Evolutionary conservation across 2,888 invertebrate species (phyloP).

Genomic region (Acanthococcus lagerstroemiae): DNA sequence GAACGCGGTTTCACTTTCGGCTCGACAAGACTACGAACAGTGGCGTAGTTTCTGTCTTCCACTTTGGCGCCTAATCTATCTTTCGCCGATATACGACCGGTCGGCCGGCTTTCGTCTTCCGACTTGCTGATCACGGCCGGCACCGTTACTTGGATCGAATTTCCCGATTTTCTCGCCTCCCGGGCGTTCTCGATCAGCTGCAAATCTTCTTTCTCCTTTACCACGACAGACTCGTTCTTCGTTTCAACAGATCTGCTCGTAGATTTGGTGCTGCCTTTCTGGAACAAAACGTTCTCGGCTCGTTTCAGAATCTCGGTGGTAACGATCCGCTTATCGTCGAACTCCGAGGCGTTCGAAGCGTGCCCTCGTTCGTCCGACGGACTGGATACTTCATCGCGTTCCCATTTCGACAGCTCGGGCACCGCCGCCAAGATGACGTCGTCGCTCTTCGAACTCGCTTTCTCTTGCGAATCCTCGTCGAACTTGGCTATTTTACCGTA

Average conservation of each 20-base stretch:
- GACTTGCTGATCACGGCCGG: slow-evolving; percentile 37
- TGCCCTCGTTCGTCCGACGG: slow-evolving; percentile 39
- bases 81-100: slow-evolving; percentile 52
- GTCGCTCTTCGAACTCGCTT: slow-evolving; percentile 42
- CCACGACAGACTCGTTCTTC: not conserved
- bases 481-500: slow-evolving; percentile 27
- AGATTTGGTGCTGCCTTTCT: slow-evolving; percentile 60
- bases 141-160: slow-evolving; percentile 38
- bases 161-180: slow-evolving; percentile 38
- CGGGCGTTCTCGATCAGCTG: slow-evolving; percentile 38
- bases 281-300: slow-evolving; percentile 84
- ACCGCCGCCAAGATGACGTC: slow-evolving; percentile 59
- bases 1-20: slow-evolving; percentile 8
- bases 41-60: slow-evolving; percentile 42
- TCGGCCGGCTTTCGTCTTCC: slow-evolving; percentile 42
- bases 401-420: slow-evolving; percentile 82
- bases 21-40: slow-evolving; percentile 14
- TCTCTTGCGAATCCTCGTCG: not conserved
- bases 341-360: slow-evolving; percentile 14
- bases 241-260: not conserved
- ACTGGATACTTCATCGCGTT: slow-evolving; percentile 56
- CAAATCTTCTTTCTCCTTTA: slow-evolving; percentile 41
- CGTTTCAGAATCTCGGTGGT: slow-evolving; percentile 81
- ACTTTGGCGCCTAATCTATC: slow-evolving; percentile 69
- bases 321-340: slow-evolving; percentile 51